A percentile compares a stretch with the other conserved stretches of the same genome.
These are phyloP conservation scores for Melolontha melolontha DNA, from an alignment of 2,888 invertebrate genomes.

Conservation along the genomic window DNA sequence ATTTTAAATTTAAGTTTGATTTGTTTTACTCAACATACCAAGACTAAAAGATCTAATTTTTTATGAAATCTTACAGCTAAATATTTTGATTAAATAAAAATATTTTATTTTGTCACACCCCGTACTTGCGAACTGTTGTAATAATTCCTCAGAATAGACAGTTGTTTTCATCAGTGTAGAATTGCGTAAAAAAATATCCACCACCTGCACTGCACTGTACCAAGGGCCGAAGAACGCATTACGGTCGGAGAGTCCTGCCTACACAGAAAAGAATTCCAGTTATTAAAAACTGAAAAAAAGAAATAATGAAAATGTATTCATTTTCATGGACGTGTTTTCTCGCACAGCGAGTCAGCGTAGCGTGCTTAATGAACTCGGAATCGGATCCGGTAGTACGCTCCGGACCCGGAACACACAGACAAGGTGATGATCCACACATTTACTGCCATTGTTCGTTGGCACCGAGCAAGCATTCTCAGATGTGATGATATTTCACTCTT, in stretches of 20 bases:
- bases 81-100: no score
- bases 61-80: no score
- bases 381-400: slow-evolving; percentile 57
- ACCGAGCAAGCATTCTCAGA: slow-evolving; percentile 50
- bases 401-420: slow-evolving; percentile 50
- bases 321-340: slow-evolving; percentile 57
- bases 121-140: slow-evolving; percentile 7
- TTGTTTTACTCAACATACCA: no score
- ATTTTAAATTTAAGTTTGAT: no score
- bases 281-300: slow-evolving; percentile 40
- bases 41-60: no score
- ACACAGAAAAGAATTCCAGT: slow-evolving; percentile 32
- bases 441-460: slow-evolving; percentile 48
- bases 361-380: slow-evolving; percentile 59
- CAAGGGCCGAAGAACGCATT: slow-evolving; percentile 14
- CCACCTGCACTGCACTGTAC: slow-evolving; percentile 13
- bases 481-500: slow-evolving; percentile 50
- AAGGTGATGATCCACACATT: slow-evolving; percentile 58
- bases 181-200: slow-evolving; percentile 9
- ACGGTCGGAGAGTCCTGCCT: slow-evolving; percentile 24
- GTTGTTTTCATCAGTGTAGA: slow-evolving; percentile 28
- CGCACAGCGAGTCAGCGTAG: slow-evolving; percentile 50
- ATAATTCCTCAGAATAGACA: slow-evolving; percentile 27
- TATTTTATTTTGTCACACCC: background rate
- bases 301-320: slow-evolving; percentile 50